These are phyloP conservation scores for Acrossocheilus wenchowensis DNA, from an alignment of 2,797 vertebrate species.

Conservation along the genomic window DNA sequence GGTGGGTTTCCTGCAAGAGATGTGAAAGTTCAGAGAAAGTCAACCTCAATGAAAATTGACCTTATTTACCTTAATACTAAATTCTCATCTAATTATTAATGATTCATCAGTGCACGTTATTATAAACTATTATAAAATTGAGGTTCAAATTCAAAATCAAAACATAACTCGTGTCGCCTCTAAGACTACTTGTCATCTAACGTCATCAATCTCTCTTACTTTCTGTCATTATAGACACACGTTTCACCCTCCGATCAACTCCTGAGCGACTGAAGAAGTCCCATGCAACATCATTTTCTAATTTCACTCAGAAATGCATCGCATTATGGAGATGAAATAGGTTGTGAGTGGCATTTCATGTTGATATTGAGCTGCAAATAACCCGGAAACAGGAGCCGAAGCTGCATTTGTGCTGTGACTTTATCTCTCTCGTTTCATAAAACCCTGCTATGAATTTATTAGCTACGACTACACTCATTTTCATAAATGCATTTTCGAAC, in stretches of 20 bases:
- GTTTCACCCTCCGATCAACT: neutral
- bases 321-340: neutral
- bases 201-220: neutral
- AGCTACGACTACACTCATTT: neutral
- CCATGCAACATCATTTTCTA: neutral
- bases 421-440: neutral
- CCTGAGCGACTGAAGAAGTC: neutral
- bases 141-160: too few relatives aligned
- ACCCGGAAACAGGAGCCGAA: neutral
- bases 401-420: neutral
- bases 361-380: neutral
- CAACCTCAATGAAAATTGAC: neutral
- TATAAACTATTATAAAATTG: too few relatives aligned
- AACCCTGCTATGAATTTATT: neutral
- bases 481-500: conserved; percentile 19
- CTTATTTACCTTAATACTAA: neutral
- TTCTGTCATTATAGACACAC: neutral
- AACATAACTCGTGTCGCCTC: neutral
- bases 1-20: too few relatives aligned
- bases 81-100: neutral
- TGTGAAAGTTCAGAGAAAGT: too few relatives aligned
- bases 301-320: neutral
- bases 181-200: neutral
- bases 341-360: neutral
- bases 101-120: neutral